Conservation (phyloP, 2,797 vertebrate species). For the Liasis olivaceus region DNA sequence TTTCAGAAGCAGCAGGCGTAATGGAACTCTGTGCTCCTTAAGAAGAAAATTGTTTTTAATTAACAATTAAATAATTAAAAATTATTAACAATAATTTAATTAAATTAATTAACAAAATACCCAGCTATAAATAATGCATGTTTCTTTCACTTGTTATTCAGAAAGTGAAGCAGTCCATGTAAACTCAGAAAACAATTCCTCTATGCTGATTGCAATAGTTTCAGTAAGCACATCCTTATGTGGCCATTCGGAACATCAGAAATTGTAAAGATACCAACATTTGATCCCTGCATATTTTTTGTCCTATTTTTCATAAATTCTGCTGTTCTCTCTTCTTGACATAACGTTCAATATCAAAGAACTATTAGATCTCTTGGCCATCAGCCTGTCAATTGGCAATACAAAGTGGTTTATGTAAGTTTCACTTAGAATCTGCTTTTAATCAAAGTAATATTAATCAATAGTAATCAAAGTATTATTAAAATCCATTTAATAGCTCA, state of each 20-base stretch:
- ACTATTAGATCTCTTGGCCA: not conserved
- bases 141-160: not conserved
- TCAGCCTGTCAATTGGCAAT: not conserved
- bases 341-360: not conserved
- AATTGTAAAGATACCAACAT: not conserved
- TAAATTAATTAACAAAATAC: not conserved
- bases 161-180: not conserved
- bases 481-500: not conserved
- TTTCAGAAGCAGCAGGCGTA: conserved; percentile 92
- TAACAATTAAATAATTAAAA: too few species aligned
- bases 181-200: not conserved
- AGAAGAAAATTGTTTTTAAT: conserved; percentile 12
- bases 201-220: not conserved
- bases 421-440: not conserved
- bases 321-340: not conserved
- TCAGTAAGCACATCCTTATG: not conserved
- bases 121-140: not conserved
- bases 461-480: not conserved
- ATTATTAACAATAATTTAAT: too few species aligned
- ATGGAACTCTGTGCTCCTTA: conserved; percentile 89
- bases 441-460: too few species aligned
- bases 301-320: not conserved
- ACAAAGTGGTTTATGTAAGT: not conserved
- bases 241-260: not conserved
- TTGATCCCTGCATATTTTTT: not conserved